Evolutionary conservation across 2,113 vertebrate species (phyloP).

Genomic region (Catharus minimus): DNA sequence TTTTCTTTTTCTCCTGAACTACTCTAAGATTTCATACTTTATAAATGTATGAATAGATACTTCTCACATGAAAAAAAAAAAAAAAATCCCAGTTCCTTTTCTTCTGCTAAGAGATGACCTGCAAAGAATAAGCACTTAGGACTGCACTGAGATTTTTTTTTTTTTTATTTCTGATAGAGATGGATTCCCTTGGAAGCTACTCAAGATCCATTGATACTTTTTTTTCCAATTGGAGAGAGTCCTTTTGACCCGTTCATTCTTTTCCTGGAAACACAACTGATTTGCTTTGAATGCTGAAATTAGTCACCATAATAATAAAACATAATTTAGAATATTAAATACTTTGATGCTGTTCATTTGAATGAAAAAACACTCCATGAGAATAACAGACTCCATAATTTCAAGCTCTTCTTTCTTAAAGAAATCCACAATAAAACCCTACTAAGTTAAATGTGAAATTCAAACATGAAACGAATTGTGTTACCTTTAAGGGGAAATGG

Average conservation of each 20-base stretch:
- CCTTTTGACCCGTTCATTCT: not conserved
- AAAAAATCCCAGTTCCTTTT: not conserved
- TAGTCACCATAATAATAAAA: not conserved
- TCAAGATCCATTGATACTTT: not conserved
- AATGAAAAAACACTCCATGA: not conserved
- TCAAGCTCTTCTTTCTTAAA: not conserved
- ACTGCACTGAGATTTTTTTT: not conserved
- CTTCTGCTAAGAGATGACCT: not conserved
- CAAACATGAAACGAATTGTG: not conserved
- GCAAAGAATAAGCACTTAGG: conserved; percentile 1
- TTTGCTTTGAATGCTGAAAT: not conserved
- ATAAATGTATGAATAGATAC: not conserved
- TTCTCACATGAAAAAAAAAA: not conserved
- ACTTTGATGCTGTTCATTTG: not conserved
- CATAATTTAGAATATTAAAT: not conserved
- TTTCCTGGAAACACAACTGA: not conserved
- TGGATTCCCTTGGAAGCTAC: not conserved
- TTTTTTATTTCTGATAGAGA: not conserved
- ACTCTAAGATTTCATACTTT: not conserved
- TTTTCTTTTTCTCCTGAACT: not conserved
- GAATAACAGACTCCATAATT: not conserved
- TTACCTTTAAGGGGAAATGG: not conserved
- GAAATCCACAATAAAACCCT: not conserved
- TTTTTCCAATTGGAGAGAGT: not conserved
- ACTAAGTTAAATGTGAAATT: not conserved